Conservation (phyloP, 1,140 invertebrate species). For the Drosophila pachea region DNA sequence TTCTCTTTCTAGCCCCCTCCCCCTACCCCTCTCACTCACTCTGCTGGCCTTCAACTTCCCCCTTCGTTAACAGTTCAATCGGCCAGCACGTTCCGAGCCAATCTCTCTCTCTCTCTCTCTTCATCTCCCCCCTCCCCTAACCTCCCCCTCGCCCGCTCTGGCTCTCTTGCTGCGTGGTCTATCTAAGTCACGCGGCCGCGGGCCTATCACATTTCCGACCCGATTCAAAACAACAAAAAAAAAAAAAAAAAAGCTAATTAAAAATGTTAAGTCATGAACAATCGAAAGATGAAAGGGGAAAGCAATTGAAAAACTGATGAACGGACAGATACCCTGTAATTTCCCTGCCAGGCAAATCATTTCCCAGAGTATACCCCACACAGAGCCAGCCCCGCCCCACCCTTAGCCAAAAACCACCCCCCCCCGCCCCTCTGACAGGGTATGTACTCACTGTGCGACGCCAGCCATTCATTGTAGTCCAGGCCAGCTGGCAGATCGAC, state of each 20-base stretch:
- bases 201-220: conserved; percentile 10
- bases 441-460: conserved; percentile 94
- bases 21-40: background rate
- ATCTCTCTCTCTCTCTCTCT: too few species aligned
- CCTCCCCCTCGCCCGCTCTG: too few species aligned
- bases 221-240: conserved; percentile 6
- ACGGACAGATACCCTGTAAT: background rate
- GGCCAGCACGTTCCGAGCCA: conserved; percentile 10
- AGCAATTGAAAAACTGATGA: conserved; percentile 12
- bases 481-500: conserved; percentile 95
- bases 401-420: too few species aligned
- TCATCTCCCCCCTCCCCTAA: too few species aligned
- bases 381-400: too few species aligned
- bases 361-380: too few species aligned
- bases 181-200: conserved; percentile 15
- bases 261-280: background rate
- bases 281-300: conserved; percentile 12
- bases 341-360: too few species aligned
- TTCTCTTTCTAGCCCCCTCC: too few species aligned
- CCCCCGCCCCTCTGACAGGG: too few species aligned
- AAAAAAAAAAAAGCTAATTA: background rate
- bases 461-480: conserved; percentile 99
- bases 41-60: conserved; percentile 7
- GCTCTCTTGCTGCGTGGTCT: too few species aligned
- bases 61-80: background rate